A percentile compares a stretch with the other conserved stretches of the same genome.
Evolutionary conservation across 2,113 vertebrate genomes (phyloP).

Genomic region (Sphyrna mokarran): DNA sequence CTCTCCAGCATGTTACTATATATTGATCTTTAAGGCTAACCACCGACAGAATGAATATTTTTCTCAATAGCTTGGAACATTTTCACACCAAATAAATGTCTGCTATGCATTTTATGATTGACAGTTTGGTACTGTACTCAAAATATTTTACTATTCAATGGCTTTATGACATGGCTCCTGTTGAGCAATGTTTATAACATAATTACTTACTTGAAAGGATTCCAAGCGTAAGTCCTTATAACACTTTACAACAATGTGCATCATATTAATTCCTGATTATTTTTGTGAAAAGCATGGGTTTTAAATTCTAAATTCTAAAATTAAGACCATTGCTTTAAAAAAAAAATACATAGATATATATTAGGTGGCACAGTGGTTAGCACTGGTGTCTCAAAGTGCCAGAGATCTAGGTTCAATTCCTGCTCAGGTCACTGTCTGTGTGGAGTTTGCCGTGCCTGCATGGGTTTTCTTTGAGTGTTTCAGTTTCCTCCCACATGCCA

Average conservation of each 20-base stretch:
- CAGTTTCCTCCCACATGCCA: too few relatives aligned
- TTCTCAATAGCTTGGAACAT: not conserved
- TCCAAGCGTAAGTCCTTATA: not conserved
- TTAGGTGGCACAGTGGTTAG: not conserved
- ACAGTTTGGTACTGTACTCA: not conserved
- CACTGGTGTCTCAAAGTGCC: not conserved
- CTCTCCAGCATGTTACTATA: not conserved
- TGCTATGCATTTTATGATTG: not conserved
- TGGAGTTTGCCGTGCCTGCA: too few relatives aligned
- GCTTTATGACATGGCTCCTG: not conserved
- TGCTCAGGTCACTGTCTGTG: too few relatives aligned
- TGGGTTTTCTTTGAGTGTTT: too few relatives aligned
- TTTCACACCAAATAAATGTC: not conserved
- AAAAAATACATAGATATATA: too few relatives aligned
- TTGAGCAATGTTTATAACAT: not conserved
- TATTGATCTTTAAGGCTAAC: not conserved
- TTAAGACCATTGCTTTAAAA: too few relatives aligned
- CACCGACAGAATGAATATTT: not conserved
- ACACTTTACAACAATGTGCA: not conserved
- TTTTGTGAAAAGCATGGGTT: not conserved
- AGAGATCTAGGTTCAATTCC: too few relatives aligned
- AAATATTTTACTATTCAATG: not conserved
- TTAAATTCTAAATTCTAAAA: not conserved
- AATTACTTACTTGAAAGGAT: not conserved
- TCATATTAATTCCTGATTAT: not conserved